Conservation (phyloP, 2,113 vertebrate genomes). For the Rhodinocichla rosea region DNA sequence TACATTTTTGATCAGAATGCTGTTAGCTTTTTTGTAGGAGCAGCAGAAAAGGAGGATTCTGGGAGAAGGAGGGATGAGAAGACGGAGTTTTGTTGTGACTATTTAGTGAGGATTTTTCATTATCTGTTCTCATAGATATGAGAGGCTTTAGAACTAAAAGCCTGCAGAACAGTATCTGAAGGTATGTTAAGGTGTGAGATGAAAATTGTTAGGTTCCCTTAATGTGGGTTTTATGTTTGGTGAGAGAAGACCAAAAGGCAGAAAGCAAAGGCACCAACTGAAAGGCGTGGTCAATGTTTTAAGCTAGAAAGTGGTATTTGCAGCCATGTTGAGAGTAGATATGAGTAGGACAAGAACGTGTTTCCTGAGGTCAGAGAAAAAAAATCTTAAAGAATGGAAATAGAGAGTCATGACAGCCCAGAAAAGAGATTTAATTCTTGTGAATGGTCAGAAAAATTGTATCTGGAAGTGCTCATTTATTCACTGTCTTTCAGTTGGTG, state of each 20-base stretch:
- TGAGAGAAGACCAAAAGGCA: neutral
- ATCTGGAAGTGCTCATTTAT: neutral
- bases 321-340: neutral
- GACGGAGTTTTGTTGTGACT: neutral
- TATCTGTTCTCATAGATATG: neutral
- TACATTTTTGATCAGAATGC: neutral
- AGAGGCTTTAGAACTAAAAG: rapidly evolving
- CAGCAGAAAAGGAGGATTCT: neutral
- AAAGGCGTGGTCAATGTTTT: neutral
- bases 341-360: neutral
- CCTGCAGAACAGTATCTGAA: neutral
- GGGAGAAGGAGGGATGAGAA: neutral
- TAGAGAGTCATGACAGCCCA: neutral
- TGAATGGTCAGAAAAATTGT: neutral
- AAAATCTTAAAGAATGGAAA: neutral
- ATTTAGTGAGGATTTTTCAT: neutral
- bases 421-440: neutral
- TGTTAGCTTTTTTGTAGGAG: neutral
- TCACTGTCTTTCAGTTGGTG: neutral
- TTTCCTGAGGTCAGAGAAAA: neutral
- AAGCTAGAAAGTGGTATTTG: neutral
- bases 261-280: neutral
- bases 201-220: neutral
- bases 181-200: neutral
- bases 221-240: neutral